phyloP scores from a whole-genome alignment of 2,113 vertebrate genomes.

The Lathamus discolor region DNA sequence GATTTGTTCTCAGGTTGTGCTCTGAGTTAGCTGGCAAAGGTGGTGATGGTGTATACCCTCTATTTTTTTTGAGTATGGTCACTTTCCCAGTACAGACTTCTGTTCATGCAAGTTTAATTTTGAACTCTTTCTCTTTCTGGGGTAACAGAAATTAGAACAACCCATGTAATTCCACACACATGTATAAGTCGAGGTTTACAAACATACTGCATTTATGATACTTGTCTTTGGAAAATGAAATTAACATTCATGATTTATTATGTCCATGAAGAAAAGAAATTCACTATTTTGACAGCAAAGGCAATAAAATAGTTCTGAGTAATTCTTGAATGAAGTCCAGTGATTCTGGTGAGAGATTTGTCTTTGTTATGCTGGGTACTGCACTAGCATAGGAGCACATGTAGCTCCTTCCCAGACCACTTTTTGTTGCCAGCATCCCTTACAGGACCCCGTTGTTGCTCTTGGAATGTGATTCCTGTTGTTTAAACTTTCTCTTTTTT shows the following conservation, averaged over 20 bases:
- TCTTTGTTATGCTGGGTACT: not conserved
- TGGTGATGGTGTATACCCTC: not conserved
- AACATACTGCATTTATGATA: not conserved
- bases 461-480: not conserved
- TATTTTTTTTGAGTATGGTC: not conserved
- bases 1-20: not conserved
- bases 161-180: not conserved
- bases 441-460: not conserved
- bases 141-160: not conserved
- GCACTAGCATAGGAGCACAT: not conserved
- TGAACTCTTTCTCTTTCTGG: not conserved
- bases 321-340: not conserved
- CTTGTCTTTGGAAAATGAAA: not conserved
- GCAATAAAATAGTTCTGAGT: not conserved
- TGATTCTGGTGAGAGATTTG: not conserved
- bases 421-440: not conserved
- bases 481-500: not conserved
- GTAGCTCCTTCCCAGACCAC: not conserved
- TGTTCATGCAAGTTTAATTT: not conserved
- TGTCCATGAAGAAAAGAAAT: not conserved
- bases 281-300: not conserved
- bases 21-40: not conserved
- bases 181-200: not conserved
- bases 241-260: not conserved
- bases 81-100: not conserved